Percentiles rank a stretch among this genome's conserved stretches.
Conservation (phyloP, 2,888 invertebrate species). For the Anodontia alba region DNA sequence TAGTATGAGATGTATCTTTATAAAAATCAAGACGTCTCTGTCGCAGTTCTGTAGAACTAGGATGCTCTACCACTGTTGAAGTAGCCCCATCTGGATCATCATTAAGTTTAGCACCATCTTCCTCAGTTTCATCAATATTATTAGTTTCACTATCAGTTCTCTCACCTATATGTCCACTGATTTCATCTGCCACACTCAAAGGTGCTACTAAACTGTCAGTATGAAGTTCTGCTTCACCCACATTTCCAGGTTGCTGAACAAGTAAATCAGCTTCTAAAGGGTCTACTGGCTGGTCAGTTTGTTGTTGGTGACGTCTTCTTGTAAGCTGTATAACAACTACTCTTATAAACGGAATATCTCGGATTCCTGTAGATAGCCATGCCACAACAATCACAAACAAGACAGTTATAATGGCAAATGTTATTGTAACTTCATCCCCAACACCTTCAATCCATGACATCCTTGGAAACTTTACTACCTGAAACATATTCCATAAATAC, state of each 20-base stretch:
- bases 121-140: neutral
- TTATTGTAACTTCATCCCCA: constrained; percentile 93
- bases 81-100: neutral
- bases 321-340: constrained; percentile 78
- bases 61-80: neutral
- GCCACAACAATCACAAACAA: constrained; percentile 87
- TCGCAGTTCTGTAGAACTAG: constrained; percentile 56
- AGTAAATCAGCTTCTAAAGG: neutral
- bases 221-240: neutral
- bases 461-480: neutral
- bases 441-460: constrained; percentile 91
- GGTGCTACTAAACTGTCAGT: neutral
- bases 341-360: constrained; percentile 87
- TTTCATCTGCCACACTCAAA: neutral
- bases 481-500: too few species aligned
- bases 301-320: constrained; percentile 53
- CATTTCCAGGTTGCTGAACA: constrained; percentile 1
- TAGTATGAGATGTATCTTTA: constrained; percentile 22
- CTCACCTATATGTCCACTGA: neutral
- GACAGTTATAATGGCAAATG: constrained; percentile 88
- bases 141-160: neutral
- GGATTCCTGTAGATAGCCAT: constrained; percentile 92
- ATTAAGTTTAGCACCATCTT: neutral
- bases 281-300: neutral
- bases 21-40: constrained; percentile 63